Conservation (phyloP, 2,113 vertebrate genomes). For the Cryptotis parvus region DNA sequence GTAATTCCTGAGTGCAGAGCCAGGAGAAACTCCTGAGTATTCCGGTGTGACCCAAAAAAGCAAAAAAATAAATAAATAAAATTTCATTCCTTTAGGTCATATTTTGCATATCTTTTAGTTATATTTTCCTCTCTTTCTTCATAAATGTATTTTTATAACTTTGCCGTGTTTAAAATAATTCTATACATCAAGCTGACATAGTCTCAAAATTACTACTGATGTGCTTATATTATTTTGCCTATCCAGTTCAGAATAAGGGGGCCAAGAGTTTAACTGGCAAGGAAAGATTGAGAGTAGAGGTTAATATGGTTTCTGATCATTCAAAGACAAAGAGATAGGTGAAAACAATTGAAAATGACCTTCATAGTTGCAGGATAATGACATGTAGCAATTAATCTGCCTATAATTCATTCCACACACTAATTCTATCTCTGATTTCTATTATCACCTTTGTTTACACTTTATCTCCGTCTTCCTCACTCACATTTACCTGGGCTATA, state of each 20-base stretch:
- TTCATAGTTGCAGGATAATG: background rate
- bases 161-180: background rate
- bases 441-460: background rate
- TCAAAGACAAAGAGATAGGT: conserved; percentile 16
- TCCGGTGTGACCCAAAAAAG: too few species aligned
- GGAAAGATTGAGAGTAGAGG: background rate
- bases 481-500: background rate
- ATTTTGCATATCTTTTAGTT: background rate
- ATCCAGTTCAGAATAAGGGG: background rate
- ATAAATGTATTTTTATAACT: background rate
- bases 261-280: conserved; percentile 33
- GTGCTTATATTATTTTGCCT: background rate
- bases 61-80: too few species aligned
- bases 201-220: background rate
- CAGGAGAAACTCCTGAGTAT: too few species aligned
- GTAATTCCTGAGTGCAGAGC: too few species aligned
- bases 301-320: background rate
- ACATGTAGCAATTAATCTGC: background rate
- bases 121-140: rapidly evolving
- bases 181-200: background rate
- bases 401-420: background rate
- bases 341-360: background rate
- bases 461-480: background rate
- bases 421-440: background rate
- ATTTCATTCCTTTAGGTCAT: background rate